Base-by-base conservation (phyloP, 2,797 vertebrate genomes). In the Eulemur albifrons region DNA sequence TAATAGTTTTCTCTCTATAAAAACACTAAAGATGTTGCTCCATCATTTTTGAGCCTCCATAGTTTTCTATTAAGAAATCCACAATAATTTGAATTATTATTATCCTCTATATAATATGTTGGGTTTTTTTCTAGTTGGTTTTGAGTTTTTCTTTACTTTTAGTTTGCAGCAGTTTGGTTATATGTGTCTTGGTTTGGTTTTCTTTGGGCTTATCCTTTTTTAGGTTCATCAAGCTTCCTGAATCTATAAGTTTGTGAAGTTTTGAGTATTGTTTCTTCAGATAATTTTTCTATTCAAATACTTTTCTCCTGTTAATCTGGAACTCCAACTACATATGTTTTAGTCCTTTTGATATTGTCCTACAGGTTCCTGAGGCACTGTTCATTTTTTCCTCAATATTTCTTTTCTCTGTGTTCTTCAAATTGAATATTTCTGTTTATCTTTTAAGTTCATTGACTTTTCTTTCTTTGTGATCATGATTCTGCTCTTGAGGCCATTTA, bases 31-130 rank as follows among this genome's bases (percentile, higher is more conserved):
- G 52, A 14, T 83, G 9, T 30, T 87, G 30, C 12, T 73, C 11
- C 63, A 2, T 88, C 4, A 20, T 81, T 59, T 76, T 93, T 61
- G 59, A 50, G n/a, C 30, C 25, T 91, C 2, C 1, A 13, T 80
- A 79, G 67, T 67, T 79, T 93, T 90, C 40, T 96, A 40, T 79
- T 94, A 80, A 88, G 79, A 92, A 95, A 61, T 61, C 9, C 8
- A 3, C 67, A 14, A 2, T 83, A 73, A 57, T 57, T 57, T 57
- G 54, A 57, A 59, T 59, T 59, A 7, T 69, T 88, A 27, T 52
- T 76, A 63, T 3, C 32, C 25, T 75, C 2, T 85, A 25, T 92
- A 27, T 93, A 72, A 72, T 77, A 32, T 50, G 23, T 82, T 20
- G n/a, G 23, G 7, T 48, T 82, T 80, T 76, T 77, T 65, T 69